Percentiles rank a stretch among this genome's conserved stretches.
phyloP scores from a whole-genome alignment of 2,888 invertebrate genomes.

The Troides oblongomaculatus region DNA sequence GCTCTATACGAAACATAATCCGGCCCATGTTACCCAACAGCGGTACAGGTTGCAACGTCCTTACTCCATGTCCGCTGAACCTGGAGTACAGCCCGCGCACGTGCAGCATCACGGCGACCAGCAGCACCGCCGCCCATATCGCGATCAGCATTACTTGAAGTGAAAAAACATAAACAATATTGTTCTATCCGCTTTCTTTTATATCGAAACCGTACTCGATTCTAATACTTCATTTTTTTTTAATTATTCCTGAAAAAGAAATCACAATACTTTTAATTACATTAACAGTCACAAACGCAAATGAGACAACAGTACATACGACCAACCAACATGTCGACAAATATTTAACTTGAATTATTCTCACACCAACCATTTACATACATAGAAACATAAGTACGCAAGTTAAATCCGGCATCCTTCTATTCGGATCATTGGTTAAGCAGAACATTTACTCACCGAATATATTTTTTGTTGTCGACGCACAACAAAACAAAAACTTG shows the following conservation, averaged over 20 bases:
- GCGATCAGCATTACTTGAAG: conserved; percentile 37
- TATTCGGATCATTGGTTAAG: too few relatives aligned
- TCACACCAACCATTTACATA: too few relatives aligned
- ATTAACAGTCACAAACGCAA: too few relatives aligned
- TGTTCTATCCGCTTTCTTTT: too few relatives aligned
- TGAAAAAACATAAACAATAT: neutral
- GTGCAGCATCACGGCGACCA: conserved; percentile 38
- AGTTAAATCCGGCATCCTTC: too few relatives aligned
- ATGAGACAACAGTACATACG: too few relatives aligned
- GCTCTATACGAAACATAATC: conserved; percentile 33
- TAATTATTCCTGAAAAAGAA: neutral
- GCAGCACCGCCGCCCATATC: conserved; percentile 40
- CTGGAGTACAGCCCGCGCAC: conserved; percentile 39
- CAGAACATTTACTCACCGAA: too few relatives aligned
- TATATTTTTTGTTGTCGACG: too few relatives aligned
- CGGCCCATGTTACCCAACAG: conserved; percentile 45
- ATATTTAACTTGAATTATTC: too few relatives aligned
- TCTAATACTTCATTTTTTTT: neutral
- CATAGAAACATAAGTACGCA: too few relatives aligned
- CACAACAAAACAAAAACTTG: neutral
- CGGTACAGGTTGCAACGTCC: conserved; percentile 39
- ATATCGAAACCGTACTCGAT: too few relatives aligned
- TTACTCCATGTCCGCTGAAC: conserved; percentile 45
- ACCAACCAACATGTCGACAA: too few relatives aligned
- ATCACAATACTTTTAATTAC: neutral